phyloP scores from a whole-genome alignment of 2,797 vertebrate species.

The Pangasius mekongensis region DNA sequence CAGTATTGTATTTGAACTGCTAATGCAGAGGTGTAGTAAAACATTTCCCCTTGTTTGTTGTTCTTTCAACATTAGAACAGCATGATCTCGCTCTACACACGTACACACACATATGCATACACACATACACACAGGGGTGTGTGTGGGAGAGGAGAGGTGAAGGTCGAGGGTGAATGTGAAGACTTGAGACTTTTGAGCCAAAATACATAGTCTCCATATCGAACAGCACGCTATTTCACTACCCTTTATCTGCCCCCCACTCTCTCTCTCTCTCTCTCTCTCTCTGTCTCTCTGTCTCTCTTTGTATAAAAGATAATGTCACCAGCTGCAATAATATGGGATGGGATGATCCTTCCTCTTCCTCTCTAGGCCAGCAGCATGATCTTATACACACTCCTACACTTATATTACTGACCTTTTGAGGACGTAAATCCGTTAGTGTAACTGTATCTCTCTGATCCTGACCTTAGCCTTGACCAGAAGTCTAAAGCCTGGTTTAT shows the following conservation, averaged over 20 bases:
- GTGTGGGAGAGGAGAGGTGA: slow-evolving; percentile 44
- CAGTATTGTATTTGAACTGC: slow-evolving; percentile 47
- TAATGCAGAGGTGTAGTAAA: slow-evolving; percentile 57
- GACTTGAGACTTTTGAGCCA: slow-evolving; percentile 46
- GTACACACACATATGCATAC: slow-evolving; percentile 16
- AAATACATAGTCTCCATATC: slow-evolving; percentile 22
- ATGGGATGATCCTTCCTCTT: slow-evolving; percentile 47
- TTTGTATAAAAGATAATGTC: slow-evolving; percentile 44
- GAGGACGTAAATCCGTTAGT: neutral
- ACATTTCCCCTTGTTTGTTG: slow-evolving; percentile 61
- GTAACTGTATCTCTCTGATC: slow-evolving; percentile 5
- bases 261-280: neutral
- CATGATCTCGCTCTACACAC: slow-evolving; percentile 29
- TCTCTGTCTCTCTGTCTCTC: neutral
- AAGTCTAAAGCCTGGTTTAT: slow-evolving; percentile 25
- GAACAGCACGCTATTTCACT: neutral
- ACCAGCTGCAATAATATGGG: slow-evolving; percentile 60
- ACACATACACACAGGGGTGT: neutral
- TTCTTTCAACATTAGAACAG: slow-evolving; percentile 54
- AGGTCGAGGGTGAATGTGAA: slow-evolving; percentile 34
- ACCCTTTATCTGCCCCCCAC: neutral
- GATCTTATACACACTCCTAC: slow-evolving; percentile 50
- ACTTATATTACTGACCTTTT: slow-evolving; percentile 28
- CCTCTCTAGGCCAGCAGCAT: slow-evolving; percentile 43
- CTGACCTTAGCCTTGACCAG: slow-evolving; percentile 14